Base-by-base conservation (phyloP, 2,797 vertebrate genomes). In the Myiothlypis coronata region DNA sequence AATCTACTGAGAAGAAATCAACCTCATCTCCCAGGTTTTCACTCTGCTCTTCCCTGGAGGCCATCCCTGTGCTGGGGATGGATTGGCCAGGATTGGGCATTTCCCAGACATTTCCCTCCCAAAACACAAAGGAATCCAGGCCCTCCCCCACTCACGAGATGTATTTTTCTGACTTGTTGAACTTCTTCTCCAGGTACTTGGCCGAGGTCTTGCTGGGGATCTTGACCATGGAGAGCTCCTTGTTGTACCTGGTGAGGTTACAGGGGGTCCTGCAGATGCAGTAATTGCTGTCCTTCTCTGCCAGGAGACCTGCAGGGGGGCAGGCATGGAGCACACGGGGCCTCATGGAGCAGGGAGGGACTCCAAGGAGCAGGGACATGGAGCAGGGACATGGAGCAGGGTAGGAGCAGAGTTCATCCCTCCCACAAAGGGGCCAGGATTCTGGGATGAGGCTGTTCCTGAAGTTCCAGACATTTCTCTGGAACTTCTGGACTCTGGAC, bases 151-250 rank as follows among this genome's bases (percentile, higher is more conserved):
- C 99, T 98, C 96, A 99, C 99, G 99, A 98, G 97, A 99, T 99
- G 89, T 99, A 99, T 94, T 99, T 99, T 97, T 99, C 99, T 0
- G 99, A 99, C 97, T 98, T 99, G 98, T 99, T 99, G 97, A 99
- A 99, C 97, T 99, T 99, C 98, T 99, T 99, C 98, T 99, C 99
- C 87, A 99, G 98, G 97, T 99, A 99, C 96, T 99, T 99, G 70
- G 99, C 99, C 0, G 99, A 99, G 1, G 99, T 99, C 97, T 99
- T 99, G 98, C 99, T 99, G 97, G 99, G 99, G 93, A 99, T 99
- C 97, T 99, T 99, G 88, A 99, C 99, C 99, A 99, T 99, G 97
- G 99, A 99, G 86, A 99, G 98, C 97, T 99, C 99, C 95, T 99
- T 99, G 98, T 99, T 99, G 98, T 99, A 99, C 77, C 99, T 98